A percentile compares a stretch with the other conserved stretches of the same genome.
These are phyloP conservation scores for Julus scanicus DNA, from an alignment of 2,888 invertebrate genomes.

Conservation along the genomic window DNA sequence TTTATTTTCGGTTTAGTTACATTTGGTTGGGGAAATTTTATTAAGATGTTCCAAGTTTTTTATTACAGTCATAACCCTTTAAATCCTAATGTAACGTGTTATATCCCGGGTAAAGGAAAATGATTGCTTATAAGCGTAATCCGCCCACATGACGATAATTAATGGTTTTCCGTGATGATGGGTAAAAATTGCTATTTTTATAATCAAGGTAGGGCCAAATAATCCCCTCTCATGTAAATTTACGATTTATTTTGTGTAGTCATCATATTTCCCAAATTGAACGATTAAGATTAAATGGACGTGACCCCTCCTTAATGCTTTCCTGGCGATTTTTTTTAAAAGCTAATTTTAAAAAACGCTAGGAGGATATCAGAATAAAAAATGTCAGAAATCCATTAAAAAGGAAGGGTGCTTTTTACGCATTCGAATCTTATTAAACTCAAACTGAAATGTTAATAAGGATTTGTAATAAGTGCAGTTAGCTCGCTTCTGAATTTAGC, in stretches of 20 bases:
- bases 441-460: neutral
- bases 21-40: too few species aligned
- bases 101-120: neutral
- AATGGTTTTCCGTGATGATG: neutral
- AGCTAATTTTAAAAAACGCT: neutral
- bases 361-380: neutral
- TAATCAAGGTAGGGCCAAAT: neutral
- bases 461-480: neutral
- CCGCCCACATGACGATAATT: neutral
- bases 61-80: too few species aligned
- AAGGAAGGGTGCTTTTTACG: neutral
- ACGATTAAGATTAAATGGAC: neutral
- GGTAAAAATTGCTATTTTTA: neutral
- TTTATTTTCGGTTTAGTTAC: too few species aligned
- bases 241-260: slow-evolving; percentile 11
- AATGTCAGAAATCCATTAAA: neutral
- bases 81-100: too few species aligned
- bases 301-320: neutral
- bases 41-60: too few species aligned
- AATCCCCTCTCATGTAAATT: neutral
- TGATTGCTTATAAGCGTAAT: neutral
- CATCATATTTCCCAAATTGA: slow-evolving; percentile 2
- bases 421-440: neutral
- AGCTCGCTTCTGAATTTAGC: too few species aligned
- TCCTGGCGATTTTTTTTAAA: neutral